phyloP scores from a whole-genome alignment of 2,888 invertebrate species.

The Emmelina monodactyla region DNA sequence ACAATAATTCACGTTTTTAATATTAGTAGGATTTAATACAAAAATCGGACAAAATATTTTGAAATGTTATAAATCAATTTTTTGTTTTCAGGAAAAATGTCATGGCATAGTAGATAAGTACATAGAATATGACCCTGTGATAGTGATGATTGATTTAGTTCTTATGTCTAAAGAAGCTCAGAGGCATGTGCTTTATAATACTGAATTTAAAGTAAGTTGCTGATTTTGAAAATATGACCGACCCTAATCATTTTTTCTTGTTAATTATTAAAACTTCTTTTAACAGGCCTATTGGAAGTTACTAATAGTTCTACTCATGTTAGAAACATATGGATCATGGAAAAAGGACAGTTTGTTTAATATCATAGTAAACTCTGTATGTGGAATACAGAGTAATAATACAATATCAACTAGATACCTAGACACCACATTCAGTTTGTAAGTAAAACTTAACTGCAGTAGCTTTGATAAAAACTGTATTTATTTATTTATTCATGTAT shows the following conservation, averaged over 20 bases:
- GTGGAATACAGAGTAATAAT: constrained; percentile 28
- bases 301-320: constrained; percentile 75
- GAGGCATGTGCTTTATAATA: constrained; percentile 85
- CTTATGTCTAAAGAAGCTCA: constrained; percentile 83
- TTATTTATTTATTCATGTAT: too few relatives aligned
- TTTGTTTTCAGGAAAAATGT: constrained; percentile 73
- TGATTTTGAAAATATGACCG: too few relatives aligned
- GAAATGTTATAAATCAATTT: not conserved
- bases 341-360: constrained; percentile 44
- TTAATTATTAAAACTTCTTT: not conserved
- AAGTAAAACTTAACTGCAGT: too few relatives aligned
- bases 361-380: constrained; percentile 32
- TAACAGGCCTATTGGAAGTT: constrained; percentile 80
- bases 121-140: constrained; percentile 89
- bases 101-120: constrained; percentile 84
- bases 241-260: too few relatives aligned
- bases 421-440: too few relatives aligned
- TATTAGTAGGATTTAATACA: not conserved
- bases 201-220: constrained; percentile 73
- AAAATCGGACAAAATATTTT: not conserved
- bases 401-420: too few relatives aligned
- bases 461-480: too few relatives aligned
- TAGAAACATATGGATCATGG: constrained; percentile 84
- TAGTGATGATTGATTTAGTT: constrained; percentile 85
- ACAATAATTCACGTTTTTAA: not conserved